Percentiles rank a stretch among this genome's conserved stretches.
phyloP scores from a whole-genome alignment of 2,888 invertebrate genomes.

The Drosophila subquinaria region DNA sequence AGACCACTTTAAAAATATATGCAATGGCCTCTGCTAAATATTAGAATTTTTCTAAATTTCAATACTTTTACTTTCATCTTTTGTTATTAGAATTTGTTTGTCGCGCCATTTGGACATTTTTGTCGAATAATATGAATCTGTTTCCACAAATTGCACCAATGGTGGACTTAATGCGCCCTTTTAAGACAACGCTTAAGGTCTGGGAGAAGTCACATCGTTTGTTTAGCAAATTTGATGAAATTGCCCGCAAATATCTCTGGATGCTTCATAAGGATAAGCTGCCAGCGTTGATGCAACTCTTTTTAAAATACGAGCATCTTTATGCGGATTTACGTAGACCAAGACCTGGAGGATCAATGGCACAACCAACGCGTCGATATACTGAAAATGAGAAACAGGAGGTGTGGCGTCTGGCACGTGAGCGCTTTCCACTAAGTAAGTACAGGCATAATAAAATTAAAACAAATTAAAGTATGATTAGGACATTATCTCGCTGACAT shows the following conservation, averaged over 20 bases:
- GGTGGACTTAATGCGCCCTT: conserved; percentile 70
- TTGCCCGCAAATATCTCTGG: conserved; percentile 66
- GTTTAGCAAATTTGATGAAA: conserved; percentile 68
- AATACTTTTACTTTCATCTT: not conserved
- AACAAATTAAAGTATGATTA: not conserved
- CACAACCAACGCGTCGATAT: fast-evolving
- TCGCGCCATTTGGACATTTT: conserved; percentile 70
- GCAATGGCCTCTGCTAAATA: too few relatives aligned
- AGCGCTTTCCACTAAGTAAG: conserved; percentile 59
- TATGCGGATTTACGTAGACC: conserved; percentile 56
- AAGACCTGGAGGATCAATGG: conserved; percentile 14
- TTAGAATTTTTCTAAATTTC: not conserved
- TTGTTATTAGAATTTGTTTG: conserved; percentile 54
- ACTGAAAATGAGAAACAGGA: conserved; percentile 21
- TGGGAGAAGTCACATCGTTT: conserved; percentile 65
- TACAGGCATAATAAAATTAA: not conserved
- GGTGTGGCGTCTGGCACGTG: conserved; percentile 63
- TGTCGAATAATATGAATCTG: conserved; percentile 64
- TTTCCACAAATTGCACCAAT: conserved; percentile 75
- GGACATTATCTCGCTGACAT: not conserved
- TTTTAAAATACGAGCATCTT: conserved; percentile 46
- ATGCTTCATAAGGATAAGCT: conserved; percentile 34
- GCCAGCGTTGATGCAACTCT: conserved; percentile 45
- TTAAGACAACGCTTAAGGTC: conserved; percentile 46
- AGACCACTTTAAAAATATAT: too few relatives aligned